A percentile compares a stretch with the other conserved stretches of the same genome.
Conservation (phyloP, 2,888 invertebrate genomes). For the Philopedon plagiatum region DNA sequence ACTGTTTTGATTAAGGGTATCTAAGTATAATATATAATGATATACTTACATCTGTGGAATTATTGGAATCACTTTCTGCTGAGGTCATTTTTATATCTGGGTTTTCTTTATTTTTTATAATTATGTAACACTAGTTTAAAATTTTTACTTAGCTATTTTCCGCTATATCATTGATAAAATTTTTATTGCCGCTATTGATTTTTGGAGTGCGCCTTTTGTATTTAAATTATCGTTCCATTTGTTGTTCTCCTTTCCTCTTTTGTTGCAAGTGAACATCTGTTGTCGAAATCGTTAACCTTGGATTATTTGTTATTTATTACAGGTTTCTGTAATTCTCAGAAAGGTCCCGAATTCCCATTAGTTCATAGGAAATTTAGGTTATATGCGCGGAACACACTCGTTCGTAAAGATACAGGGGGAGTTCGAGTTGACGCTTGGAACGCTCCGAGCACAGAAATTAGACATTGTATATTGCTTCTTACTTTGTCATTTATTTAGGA, state of each 20-base stretch:
- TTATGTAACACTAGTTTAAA: conserved; percentile 50
- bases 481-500: too few relatives aligned
- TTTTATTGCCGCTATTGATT: conserved; percentile 54
- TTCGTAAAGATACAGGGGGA: too few relatives aligned
- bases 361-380: too few relatives aligned
- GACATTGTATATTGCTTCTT: too few relatives aligned
- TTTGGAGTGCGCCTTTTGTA: conserved; percentile 52
- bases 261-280: conserved; percentile 50
- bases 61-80: conserved; percentile 36
- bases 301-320: neutral
- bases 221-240: conserved; percentile 57
- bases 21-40: neutral
- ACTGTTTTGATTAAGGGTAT: neutral
- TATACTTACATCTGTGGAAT: conserved; percentile 45
- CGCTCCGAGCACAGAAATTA: too few relatives aligned
- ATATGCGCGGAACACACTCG: too few relatives aligned
- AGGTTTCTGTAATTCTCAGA: conserved; percentile 19
- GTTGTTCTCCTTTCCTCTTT: conserved; percentile 49
- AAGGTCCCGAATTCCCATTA: too few relatives aligned
- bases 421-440: too few relatives aligned
- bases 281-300: conserved; percentile 21
- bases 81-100: conserved; percentile 56
- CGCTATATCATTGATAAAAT: conserved; percentile 48
- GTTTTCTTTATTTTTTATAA: conserved; percentile 33
- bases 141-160: conserved; percentile 30